These are phyloP conservation scores for Grammomys dolichurus DNA, from an alignment of 2,113 vertebrate genomes.

Conservation along the genomic window DNA sequence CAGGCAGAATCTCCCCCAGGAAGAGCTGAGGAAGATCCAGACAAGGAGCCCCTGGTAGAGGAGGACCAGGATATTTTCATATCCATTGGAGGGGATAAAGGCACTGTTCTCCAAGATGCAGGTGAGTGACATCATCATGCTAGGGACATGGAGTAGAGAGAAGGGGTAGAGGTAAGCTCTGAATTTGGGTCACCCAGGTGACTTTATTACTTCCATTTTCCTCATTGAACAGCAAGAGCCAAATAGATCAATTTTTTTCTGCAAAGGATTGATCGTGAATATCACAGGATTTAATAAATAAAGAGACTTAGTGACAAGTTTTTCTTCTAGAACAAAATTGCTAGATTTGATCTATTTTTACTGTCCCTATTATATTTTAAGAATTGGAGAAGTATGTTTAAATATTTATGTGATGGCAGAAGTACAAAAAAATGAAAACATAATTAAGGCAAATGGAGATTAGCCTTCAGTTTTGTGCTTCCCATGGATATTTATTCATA, in stretches of 20 bases:
- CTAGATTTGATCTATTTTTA: not conserved
- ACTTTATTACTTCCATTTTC: not conserved
- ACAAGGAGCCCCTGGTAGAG: rapidly evolving
- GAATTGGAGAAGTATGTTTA: not conserved
- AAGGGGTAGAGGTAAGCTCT: not conserved
- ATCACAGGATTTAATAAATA: not conserved
- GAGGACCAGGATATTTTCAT: not conserved
- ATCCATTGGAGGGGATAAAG: not conserved
- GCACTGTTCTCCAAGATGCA: not conserved
- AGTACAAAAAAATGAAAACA: not conserved
- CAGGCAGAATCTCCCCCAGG: not conserved
- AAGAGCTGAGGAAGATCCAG: rapidly evolving
- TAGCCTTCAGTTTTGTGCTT: not conserved
- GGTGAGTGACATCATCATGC: not conserved
- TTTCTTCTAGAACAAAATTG: not conserved
- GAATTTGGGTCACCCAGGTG: too few species aligned
- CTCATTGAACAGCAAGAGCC: not conserved
- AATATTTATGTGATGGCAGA: not conserved
- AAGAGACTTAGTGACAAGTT: not conserved
- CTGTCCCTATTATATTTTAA: not conserved
- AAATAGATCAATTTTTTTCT: not conserved
- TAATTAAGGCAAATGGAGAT: not conserved
- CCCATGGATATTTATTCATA: not conserved
- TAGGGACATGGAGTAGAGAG: not conserved
- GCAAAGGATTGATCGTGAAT: not conserved